phyloP scores from a whole-genome alignment of 2,113 vertebrate genomes.

The Stomatorhinus ivindoensis region DNA sequence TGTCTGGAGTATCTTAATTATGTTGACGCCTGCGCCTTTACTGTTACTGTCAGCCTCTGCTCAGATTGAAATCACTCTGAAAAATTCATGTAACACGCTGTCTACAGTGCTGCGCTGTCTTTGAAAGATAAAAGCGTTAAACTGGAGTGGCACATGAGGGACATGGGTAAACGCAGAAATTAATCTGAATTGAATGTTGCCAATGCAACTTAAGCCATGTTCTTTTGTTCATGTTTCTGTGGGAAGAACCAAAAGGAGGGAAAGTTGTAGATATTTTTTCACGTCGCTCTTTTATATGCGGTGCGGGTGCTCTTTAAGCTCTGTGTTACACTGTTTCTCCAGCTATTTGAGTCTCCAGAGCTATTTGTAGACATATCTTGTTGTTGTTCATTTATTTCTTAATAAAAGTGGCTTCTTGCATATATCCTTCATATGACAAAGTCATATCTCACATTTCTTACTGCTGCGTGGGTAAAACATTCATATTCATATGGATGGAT shows the following conservation, averaged over 20 bases:
- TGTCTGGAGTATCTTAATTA: background rate
- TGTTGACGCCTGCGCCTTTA: background rate
- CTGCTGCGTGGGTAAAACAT: background rate
- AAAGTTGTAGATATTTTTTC: background rate
- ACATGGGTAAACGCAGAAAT: background rate
- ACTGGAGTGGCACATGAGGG: background rate
- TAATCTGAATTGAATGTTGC: background rate
- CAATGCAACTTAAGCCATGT: background rate
- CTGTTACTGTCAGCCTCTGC: background rate
- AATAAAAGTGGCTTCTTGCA: background rate
- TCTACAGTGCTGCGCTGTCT: background rate
- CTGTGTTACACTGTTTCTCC: background rate
- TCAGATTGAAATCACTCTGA: background rate
- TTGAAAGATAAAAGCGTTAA: background rate
- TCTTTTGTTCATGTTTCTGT: background rate
- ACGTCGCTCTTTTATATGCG: background rate
- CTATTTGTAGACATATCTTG: background rate
- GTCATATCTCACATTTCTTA: background rate
- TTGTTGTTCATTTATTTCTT: background rate
- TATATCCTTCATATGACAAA: background rate
- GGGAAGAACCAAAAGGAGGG: background rate
- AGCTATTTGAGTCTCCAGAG: background rate
- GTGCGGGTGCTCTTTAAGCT: background rate
- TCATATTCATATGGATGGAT: background rate
- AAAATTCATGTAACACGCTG: background rate